Evolutionary conservation across 2,888 invertebrate species (phyloP).

Genomic region (Quadroppia sp.): DNA sequence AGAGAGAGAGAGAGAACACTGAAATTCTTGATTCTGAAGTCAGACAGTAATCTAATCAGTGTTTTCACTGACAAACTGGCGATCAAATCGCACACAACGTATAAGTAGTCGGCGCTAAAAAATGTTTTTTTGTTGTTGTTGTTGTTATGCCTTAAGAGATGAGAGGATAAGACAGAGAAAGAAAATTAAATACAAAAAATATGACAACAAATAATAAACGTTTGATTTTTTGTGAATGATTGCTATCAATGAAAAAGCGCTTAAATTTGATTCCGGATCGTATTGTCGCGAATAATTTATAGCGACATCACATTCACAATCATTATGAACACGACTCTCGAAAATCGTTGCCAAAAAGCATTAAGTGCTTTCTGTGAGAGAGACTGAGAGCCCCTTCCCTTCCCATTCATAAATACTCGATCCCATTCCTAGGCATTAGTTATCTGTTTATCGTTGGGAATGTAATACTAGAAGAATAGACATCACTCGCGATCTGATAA

Average conservation of each 20-base stretch:
- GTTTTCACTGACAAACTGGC: constrained; percentile 8
- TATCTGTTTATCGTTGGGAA: constrained; percentile 15
- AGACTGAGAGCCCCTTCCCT: neutral
- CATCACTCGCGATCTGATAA: constrained; percentile 20
- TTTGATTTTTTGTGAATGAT: constrained; percentile 7
- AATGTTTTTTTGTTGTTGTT: too few species aligned
- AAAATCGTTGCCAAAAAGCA: neutral
- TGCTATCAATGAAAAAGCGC: constrained; percentile 16
- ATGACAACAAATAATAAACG: neutral
- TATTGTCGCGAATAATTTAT: neutral
- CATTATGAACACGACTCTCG: neutral
- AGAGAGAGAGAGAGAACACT: too few species aligned
- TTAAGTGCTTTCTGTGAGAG: too few species aligned
- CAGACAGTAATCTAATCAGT: constrained; percentile 28
- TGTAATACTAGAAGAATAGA: constrained; percentile 34
- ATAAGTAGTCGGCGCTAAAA: neutral
- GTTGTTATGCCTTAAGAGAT: too few species aligned
- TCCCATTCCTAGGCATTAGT: neutral
- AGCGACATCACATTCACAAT: neutral
- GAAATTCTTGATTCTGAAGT: constrained; percentile 19
- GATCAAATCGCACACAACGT: neutral
- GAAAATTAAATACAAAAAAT: neutral
- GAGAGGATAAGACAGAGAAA: neutral
- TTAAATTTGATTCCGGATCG: constrained; percentile 1
- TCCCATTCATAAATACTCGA: too few species aligned